phyloP scores from a whole-genome alignment of 2,888 invertebrate species.

The Tetranychus piercei region DNA sequence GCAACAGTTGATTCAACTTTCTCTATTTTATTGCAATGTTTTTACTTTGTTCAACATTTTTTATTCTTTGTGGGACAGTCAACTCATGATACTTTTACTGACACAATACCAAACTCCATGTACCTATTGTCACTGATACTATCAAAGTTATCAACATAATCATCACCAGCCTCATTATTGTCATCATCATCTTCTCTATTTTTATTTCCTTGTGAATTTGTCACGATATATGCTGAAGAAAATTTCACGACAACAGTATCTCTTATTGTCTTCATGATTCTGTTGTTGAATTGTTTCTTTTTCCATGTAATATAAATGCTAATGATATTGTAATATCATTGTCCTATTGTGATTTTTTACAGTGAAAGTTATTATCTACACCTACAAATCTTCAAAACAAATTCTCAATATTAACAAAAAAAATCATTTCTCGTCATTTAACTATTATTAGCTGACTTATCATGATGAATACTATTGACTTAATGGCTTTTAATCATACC shows the following conservation, averaged over 20 bases:
- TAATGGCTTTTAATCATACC: not conserved
- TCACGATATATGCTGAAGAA: not conserved
- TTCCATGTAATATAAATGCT: not conserved
- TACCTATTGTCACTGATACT: not conserved
- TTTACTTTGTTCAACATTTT: not conserved
- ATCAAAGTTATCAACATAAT: not conserved
- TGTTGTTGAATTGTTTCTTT: not conserved
- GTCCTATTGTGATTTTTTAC: not conserved
- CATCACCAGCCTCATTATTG: not conserved
- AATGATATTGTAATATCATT: not conserved
- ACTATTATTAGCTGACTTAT: too few species aligned
- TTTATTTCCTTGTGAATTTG: not conserved
- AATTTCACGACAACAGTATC: not conserved
- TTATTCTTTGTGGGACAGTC: not conserved
- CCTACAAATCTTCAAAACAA: too few species aligned
- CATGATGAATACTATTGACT: too few species aligned
- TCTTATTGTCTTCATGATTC: not conserved
- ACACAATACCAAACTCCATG: not conserved
- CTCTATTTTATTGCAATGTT: not conserved
- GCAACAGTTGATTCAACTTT: too few species aligned
- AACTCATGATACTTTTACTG: not conserved
- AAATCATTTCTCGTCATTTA: too few species aligned
- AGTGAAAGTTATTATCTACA: too few species aligned
- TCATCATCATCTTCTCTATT: not conserved
- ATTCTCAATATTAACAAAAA: too few species aligned